Base-by-base conservation (phyloP, 2,888 invertebrate genomes). In the Volucella zonaria region DNA sequence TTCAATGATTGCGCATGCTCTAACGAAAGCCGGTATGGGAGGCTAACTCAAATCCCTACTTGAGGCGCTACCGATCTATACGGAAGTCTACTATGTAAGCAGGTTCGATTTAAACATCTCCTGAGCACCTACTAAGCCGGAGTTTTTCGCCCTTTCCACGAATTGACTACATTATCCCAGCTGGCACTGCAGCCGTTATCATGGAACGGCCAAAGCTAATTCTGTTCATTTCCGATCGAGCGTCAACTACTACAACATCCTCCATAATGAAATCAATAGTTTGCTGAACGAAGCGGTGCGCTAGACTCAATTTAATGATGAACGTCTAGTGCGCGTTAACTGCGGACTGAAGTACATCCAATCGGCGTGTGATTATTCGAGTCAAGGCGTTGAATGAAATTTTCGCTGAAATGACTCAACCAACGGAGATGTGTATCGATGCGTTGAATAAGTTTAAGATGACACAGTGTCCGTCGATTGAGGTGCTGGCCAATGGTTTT, bases 191-290 rank as follows among this genome's bases (percentile, higher is more conserved):
- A 67, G 94, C 93, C 0, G 92, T 93, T 0, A 92, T 94, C 0
- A 92, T 93, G 88, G 93, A 94, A 4, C 89, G 90, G 71, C 75
- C 88, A 93, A 94, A n/a, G 93, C 92, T 0, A 94, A 94, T 12
- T 93, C 94, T 87, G 93, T 95, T 61, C 93, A 94, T 87, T 95
- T 94, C 88, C 91, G 93, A n/a, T 93, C 93, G 0, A 93, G 93
- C 1, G 93, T 94, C 1, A 94, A 94, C 38, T 95, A 95, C 87
- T 95, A 95, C 92, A 93, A 94, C 38, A 93, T 94, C 0, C 92
- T 95, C 74, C 95, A 95, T 87, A 93, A 93, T 78, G 95, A 95
- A 88, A 94, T 95, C 14, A 93, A 93, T 76, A 91, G 92, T 51
- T 87, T 94, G 6, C 89, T 93, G 8, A 68, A 75, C 1, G 89